phyloP scores from a whole-genome alignment of 1,140 invertebrate species.

The Polypedilum vanderplanki region DNA sequence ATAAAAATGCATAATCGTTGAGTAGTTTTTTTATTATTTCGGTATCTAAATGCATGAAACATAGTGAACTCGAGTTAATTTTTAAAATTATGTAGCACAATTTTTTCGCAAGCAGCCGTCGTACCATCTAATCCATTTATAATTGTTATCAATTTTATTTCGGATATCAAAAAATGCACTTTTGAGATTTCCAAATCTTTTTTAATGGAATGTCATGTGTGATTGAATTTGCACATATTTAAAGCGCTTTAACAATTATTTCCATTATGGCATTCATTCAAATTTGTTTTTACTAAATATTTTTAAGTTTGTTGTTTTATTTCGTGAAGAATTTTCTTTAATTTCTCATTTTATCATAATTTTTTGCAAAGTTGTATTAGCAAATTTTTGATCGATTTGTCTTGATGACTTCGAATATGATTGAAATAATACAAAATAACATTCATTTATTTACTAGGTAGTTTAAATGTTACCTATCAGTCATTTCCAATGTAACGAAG shows the following conservation, averaged over 20 bases:
- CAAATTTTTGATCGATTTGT: neutral
- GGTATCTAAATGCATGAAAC: neutral
- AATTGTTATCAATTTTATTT: neutral
- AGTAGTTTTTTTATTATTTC: neutral
- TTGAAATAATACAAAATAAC: neutral
- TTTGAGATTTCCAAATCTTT: neutral
- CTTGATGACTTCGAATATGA: neutral
- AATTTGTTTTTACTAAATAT: neutral
- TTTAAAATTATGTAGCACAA: slow-evolving; percentile 8
- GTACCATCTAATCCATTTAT: no score
- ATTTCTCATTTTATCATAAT: neutral
- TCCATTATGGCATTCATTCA: neutral
- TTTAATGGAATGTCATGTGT: neutral
- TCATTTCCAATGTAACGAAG: neutral
- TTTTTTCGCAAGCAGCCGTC: neutral
- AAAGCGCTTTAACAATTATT: slow-evolving; percentile 18
- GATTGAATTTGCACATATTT: neutral
- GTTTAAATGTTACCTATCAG: slow-evolving; percentile 2
- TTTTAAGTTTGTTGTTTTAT: no score
- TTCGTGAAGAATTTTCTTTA: neutral
- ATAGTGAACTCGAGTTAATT: neutral
- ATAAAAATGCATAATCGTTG: neutral
- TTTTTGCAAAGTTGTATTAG: neutral
- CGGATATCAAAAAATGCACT: neutral
- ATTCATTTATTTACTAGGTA: neutral